A percentile compares a stretch with the other conserved stretches of the same genome.
Evolutionary conservation across 2,888 invertebrate genomes (phyloP).

Genomic region (Timandra comae): DNA sequence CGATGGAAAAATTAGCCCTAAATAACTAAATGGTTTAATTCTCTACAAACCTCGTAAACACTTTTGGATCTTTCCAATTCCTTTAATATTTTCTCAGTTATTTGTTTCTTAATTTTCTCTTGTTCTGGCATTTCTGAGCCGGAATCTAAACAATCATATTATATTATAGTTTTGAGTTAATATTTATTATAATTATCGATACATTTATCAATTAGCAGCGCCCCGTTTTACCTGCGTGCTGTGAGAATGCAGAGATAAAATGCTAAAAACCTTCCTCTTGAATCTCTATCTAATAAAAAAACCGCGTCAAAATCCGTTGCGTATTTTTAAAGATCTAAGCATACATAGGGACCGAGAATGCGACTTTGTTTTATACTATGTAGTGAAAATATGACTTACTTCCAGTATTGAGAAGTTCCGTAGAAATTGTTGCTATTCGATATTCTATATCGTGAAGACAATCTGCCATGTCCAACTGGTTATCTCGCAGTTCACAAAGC

Average conservation of each 20-base stretch:
- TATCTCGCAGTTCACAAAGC: slow-evolving; percentile 77
- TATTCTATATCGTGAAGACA: slow-evolving; percentile 77
- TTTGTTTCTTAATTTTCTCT: slow-evolving; percentile 33
- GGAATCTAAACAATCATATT: slow-evolving; percentile 15
- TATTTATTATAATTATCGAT: background rate
- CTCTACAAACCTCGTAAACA: slow-evolving; percentile 80
- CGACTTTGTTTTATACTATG: too few species aligned
- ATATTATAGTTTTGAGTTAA: background rate
- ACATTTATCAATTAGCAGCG: too few species aligned
- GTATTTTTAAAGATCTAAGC: too few species aligned
- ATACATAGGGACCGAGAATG: too few species aligned
- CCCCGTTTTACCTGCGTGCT: too few species aligned
- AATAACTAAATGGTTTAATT: too few species aligned
- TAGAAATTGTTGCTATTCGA: slow-evolving; percentile 48
- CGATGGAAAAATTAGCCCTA: too few species aligned
- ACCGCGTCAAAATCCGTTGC: too few species aligned
- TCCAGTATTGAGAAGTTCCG: slow-evolving; percentile 30
- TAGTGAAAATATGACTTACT: too few species aligned
- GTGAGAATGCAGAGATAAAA: too few species aligned
- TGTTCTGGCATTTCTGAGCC: slow-evolving; percentile 30
- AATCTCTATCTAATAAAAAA: too few species aligned
- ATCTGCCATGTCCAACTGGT: slow-evolving; percentile 79
- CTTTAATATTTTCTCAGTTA: slow-evolving; percentile 57
- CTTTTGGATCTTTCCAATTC: slow-evolving; percentile 76
- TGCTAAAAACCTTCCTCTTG: too few species aligned